These are phyloP conservation scores for Lates japonicus DNA, from an alignment of 2,797 vertebrate species.

Conservation along the genomic window DNA sequence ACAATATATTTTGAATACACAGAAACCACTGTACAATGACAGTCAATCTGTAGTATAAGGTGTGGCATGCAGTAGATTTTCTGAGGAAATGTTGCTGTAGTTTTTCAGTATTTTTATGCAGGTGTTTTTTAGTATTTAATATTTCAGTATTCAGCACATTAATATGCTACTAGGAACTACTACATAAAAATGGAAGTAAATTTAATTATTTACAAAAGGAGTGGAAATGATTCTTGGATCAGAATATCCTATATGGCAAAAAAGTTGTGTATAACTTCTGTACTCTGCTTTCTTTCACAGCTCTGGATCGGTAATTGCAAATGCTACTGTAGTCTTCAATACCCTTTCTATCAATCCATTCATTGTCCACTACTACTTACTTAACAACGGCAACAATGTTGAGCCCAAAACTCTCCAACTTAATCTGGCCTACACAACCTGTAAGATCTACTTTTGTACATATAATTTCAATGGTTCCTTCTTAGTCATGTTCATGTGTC, in stretches of 20 bases:
- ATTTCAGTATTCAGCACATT: not conserved
- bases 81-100: not conserved
- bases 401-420: conserved; percentile 40
- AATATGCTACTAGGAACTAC: not conserved
- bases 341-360: rapidly evolving
- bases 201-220: no score
- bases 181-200: not conserved
- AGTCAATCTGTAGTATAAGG: not conserved
- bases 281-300: conserved; percentile 54
- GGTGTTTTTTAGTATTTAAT: not conserved
- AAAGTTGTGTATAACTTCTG: not conserved
- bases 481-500: not conserved
- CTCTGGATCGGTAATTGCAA: conserved; percentile 71
- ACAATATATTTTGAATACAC: not conserved
- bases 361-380: conserved; percentile 23
- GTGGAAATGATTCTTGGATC: not conserved
- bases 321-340: conserved; percentile 59
- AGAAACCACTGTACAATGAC: not conserved
- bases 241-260: not conserved
- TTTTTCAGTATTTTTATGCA: not conserved
- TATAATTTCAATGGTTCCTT: not conserved
- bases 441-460: conserved; percentile 50
- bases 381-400: rapidly evolving
- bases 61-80: not conserved
- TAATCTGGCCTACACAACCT: conserved; percentile 23